Conservation (phyloP, 2,888 invertebrate species). For the Orchesellides sinensis region DNA sequence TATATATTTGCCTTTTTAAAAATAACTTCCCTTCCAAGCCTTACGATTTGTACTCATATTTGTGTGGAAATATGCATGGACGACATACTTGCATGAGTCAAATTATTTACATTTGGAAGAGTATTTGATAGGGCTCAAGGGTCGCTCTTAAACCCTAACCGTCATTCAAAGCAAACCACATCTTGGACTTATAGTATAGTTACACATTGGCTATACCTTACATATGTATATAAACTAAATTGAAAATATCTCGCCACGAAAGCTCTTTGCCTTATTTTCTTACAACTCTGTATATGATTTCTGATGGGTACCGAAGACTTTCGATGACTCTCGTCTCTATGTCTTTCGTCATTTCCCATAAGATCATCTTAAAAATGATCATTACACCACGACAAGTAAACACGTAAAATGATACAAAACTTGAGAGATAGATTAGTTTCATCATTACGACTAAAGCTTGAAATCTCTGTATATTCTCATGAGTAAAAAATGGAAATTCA, state of each 20-base stretch:
- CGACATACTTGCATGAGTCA: neutral
- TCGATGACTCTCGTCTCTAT: neutral
- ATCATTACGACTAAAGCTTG: neutral
- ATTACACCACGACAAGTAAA: neutral
- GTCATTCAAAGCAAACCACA: neutral
- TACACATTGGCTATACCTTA: too few relatives aligned
- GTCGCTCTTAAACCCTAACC: neutral
- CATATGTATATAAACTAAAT: too few relatives aligned
- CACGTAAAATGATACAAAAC: neutral
- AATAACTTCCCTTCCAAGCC: neutral
- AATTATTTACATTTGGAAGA: neutral
- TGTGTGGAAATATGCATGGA: neutral
- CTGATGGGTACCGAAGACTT: too few relatives aligned
- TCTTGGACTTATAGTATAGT: neutral
- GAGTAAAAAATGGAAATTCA: neutral
- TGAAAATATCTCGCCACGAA: too few relatives aligned
- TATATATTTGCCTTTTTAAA: slow-evolving; percentile 20
- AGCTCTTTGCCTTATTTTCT: too few relatives aligned
- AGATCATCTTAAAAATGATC: neutral
- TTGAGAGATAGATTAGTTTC: neutral
- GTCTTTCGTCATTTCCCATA: neutral
- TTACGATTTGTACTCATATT: neutral
- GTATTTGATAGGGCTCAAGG: neutral
- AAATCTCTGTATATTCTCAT: neutral
- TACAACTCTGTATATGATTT: too few relatives aligned